Evolutionary conservation across 2,797 vertebrate genomes (phyloP), one percentile per base, ranked within the genome.

Genomic region (Salarias fasciatus): DNA sequence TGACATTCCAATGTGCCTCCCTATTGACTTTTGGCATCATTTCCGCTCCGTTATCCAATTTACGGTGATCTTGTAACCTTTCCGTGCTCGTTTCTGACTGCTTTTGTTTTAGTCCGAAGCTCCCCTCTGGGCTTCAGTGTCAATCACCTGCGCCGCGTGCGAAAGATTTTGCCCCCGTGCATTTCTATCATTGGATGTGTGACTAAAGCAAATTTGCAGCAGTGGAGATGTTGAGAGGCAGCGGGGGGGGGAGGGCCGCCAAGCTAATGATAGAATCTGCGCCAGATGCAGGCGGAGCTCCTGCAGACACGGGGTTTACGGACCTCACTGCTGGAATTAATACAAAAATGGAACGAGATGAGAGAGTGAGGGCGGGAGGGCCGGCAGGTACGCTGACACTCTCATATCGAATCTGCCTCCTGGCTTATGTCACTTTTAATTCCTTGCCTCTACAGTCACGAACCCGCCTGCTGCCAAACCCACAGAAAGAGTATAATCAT

Each of bases 251-350:
- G 69, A 50, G 64, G 42, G 72, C 6, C 33, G 41, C 38, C 57
- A 70, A 76, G 64, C 77, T 83, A 72, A 85, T 83, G 85, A 83
- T 71, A 80, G 80, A 82, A 74, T 80, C 47, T 71, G 77, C 79
- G 82, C 63, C 80, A 83, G 70, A 83, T 76, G 69, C 71, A 59
- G 56, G 52, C 67, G 56, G 58, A 78, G 53, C 63, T 75, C 69
- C 56, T 48, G 63, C 61, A 76, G 81, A 73, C 73, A 59, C 54
- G 46, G 62, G 63, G 70, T 75, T 24, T 24, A 24, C 24, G 18
- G 18, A 24, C 18, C 18, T 24, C 18, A 24, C 18, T 3, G 18
- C 18, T 24, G 18, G 18, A 24, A 24, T 24, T 24, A 2, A 24
- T 24, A 24, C 18, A 18, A 24, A 24, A 24, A 31, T 63, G 58